phyloP scores from a whole-genome alignment of 2,797 vertebrate genomes.

The Vespertilio murinus region DNA sequence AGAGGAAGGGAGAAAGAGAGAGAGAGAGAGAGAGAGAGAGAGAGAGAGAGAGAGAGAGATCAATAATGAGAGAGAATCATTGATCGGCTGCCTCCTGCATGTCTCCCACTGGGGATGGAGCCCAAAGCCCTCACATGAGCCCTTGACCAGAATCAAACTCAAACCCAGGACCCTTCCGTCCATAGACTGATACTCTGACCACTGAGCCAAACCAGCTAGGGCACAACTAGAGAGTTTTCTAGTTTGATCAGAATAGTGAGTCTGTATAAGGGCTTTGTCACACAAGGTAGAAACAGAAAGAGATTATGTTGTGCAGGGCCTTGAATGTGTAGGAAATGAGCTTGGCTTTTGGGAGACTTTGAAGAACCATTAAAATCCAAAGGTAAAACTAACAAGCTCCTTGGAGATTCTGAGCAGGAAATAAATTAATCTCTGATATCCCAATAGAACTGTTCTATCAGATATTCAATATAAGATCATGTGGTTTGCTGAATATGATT shows the following conservation, averaged over 20 bases:
- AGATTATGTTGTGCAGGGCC: neutral
- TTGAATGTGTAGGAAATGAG: neutral
- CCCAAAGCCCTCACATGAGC: no score
- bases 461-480: conserved; percentile 45
- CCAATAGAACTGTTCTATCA: conserved; percentile 58
- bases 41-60: no score
- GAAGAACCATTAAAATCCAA: conserved; percentile 21
- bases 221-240: neutral
- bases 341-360: conserved; percentile 18
- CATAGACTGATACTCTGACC: no score
- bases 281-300: neutral
- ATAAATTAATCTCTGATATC: conserved; percentile 29
- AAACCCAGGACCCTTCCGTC: no score
- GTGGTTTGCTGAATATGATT: conserved; percentile 57
- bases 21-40: no score
- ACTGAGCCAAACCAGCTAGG: no score
- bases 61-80: no score
- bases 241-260: neutral
- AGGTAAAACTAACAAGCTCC: conserved; percentile 34
- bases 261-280: neutral
- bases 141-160: no score
- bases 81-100: no score
- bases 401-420: conserved; percentile 51
- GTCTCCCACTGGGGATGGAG: no score
- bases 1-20: no score